Conservation (phyloP, 2,888 invertebrate species). For the Habrosyne pyritoides region DNA sequence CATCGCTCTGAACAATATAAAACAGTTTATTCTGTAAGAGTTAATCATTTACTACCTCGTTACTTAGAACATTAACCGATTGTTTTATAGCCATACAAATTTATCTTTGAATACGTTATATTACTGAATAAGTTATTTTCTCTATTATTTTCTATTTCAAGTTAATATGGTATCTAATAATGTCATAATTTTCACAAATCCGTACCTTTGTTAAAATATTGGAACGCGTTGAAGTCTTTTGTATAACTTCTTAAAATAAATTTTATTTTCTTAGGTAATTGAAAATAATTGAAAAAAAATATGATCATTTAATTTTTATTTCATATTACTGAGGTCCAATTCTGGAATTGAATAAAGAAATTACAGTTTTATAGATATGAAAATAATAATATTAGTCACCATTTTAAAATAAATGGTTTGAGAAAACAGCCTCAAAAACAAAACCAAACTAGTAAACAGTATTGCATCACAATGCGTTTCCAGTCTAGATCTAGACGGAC, state of each 20-base stretch:
- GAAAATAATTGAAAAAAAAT: too few relatives aligned
- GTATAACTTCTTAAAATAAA: background rate
- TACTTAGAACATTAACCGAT: background rate
- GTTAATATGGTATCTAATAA: background rate
- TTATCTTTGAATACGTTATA: background rate
- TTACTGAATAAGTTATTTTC: background rate
- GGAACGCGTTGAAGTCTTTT: constrained; percentile 7
- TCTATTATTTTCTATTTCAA: background rate
- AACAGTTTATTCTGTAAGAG: background rate
- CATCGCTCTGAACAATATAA: background rate
- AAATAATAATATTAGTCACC: too few relatives aligned
- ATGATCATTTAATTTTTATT: too few relatives aligned
- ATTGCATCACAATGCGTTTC: constrained; percentile 6
- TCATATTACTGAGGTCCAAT: too few relatives aligned
- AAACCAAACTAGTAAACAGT: background rate
- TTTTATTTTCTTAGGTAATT: background rate
- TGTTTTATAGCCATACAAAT: background rate
- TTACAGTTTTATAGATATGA: too few relatives aligned
- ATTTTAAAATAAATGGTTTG: too few relatives aligned
- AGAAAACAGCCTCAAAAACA: too few relatives aligned
- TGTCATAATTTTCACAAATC: background rate
- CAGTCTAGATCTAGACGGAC: constrained; percentile 3
- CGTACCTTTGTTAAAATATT: background rate
- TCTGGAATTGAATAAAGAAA: too few relatives aligned
- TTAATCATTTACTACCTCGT: background rate